These are phyloP conservation scores for Cephus pygmeus DNA, from an alignment of 2,888 invertebrate genomes.

Conservation along the genomic window DNA sequence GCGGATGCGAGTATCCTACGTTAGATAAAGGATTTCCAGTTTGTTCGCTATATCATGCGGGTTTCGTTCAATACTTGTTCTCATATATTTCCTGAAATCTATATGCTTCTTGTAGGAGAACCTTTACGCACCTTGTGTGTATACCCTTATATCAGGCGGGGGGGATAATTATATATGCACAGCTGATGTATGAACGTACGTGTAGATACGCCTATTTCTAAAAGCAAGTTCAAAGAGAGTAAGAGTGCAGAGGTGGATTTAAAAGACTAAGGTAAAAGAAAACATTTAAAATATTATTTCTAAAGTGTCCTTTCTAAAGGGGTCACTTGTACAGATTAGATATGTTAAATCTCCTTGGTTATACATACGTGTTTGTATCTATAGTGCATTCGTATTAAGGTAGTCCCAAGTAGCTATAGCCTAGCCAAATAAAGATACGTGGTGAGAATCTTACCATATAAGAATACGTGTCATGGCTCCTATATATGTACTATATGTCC, in stretches of 20 bases:
- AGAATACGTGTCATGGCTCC: slow-evolving; percentile 46
- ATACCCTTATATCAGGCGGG: too few species aligned
- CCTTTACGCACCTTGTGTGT: not conserved
- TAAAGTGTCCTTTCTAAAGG: not conserved
- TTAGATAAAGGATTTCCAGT: slow-evolving; percentile 29
- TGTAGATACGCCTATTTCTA: too few species aligned
- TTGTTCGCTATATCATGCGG: not conserved
- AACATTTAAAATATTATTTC: not conserved
- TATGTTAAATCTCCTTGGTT: not conserved
- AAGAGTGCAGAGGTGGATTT: not conserved
- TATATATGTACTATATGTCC: not conserved
- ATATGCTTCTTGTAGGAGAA: not conserved
- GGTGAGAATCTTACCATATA: slow-evolving; percentile 41
- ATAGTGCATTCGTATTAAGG: not conserved
- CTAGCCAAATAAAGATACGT: slow-evolving; percentile 42
- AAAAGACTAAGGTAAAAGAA: not conserved
- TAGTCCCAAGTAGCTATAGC: slow-evolving; percentile 11
- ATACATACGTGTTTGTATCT: not conserved
- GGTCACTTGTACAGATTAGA: not conserved
- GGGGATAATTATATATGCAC: too few species aligned
- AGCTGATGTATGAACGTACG: too few species aligned
- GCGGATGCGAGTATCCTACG: slow-evolving; percentile 41
- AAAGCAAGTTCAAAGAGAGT: not conserved
- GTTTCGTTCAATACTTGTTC: not conserved
- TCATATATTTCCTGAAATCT: not conserved